Base-by-base conservation (phyloP, 2,888 invertebrate genomes). In the Rotaria magnacalcarata region DNA sequence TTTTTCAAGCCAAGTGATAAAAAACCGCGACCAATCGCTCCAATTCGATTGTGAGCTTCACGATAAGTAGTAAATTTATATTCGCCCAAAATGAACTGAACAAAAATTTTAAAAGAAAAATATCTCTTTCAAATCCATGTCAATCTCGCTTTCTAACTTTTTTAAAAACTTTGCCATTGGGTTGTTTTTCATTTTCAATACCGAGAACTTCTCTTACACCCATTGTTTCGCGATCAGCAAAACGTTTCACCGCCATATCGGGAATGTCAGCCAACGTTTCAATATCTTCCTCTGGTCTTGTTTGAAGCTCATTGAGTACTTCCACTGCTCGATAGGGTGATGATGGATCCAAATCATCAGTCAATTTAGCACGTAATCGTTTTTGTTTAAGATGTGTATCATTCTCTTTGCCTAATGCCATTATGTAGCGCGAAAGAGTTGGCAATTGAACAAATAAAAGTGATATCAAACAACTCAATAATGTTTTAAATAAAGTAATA, bases 131-230 rank as follows among this genome's bases (percentile, higher is more conserved):
- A 75, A 85, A 4, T n/a, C n/a, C 3, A 4, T 10, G 84, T n/a
- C n/a, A n/a, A n/a, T n/a, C n/a, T n/a, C n/a, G n/a, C n/a, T n/a
- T n/a, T n/a, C n/a, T n/a, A 60, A 85, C 95, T 94, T 98, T 98
- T 92, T 97, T 97, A 91, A 98, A 98, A 85, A 96, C 93, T 88
- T 96, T 93, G 84, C 98, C 98, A 90, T 96, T 96, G 2, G 95
- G 94, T 91, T 98, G 97, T 24, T 94, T 92, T 91, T 99, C 98
- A 90, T 97, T 96, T 90, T 96, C 96, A 91, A 97, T 97, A 87
- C 95, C 89, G 80, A 96, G 93, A 89, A 97, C 94, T 89, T 96
- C 94, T 86, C 97, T 93, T 0, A 96, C 96, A 84, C 97, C 97
- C 34, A 85, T 3, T 34, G 85, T 85, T 34, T 85, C 56, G 6